phyloP scores from a whole-genome alignment of 2,797 vertebrate genomes.

The Tenualosa thibaudeaui region DNA sequence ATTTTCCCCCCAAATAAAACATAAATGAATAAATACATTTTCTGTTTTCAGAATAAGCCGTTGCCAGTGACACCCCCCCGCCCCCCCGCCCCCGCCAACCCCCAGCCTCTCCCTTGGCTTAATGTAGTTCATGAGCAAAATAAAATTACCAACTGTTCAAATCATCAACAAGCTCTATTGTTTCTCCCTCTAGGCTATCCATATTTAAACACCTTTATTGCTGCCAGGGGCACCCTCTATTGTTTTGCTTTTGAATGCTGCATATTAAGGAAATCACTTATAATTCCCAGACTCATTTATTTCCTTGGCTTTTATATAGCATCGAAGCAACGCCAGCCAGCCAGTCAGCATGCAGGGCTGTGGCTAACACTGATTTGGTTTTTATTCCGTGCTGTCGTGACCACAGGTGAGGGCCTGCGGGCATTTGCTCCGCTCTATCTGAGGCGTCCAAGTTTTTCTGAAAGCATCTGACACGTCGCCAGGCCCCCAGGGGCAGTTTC shows the following conservation, averaged over 20 bases:
- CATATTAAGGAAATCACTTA: constrained; percentile 22
- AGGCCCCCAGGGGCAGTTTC: constrained; percentile 5
- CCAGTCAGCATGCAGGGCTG: background rate
- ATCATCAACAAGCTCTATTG: background rate
- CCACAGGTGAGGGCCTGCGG: constrained; percentile 2
- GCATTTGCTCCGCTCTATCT: background rate
- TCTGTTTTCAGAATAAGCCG: background rate
- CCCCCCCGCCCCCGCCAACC: too few species aligned
- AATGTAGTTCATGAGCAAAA: constrained; percentile 3
- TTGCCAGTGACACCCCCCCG: background rate
- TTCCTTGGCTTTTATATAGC: background rate
- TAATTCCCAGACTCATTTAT: constrained; percentile 1
- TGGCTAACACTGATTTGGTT: constrained; percentile 4
- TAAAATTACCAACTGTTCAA: constrained; percentile 6
- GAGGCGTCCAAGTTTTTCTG: background rate
- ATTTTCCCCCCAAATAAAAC: background rate
- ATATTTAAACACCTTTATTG: background rate
- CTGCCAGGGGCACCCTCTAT: constrained; percentile 1
- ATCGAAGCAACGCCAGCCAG: background rate
- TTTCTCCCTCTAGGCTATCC: background rate
- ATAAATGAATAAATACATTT: background rate
- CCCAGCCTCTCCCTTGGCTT: background rate
- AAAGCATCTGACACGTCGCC: background rate
- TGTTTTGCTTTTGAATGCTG: background rate
- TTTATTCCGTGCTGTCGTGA: background rate